phyloP scores from a whole-genome alignment of 2,888 invertebrate genomes.

The Ormyrus labotus region DNA sequence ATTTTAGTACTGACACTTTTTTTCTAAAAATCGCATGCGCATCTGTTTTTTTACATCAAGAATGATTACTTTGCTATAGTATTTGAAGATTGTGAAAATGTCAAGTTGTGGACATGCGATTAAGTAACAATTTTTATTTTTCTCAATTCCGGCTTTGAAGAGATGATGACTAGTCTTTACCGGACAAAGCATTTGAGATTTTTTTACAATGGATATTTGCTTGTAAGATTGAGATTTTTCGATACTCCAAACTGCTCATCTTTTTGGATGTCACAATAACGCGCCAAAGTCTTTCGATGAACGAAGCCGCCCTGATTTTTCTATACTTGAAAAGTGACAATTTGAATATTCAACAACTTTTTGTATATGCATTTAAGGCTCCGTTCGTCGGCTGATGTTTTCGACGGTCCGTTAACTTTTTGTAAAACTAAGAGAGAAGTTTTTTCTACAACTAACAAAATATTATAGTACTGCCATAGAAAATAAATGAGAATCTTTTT shows the following conservation, averaged over 20 bases:
- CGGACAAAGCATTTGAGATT: constrained; percentile 72
- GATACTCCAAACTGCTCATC: constrained; percentile 56
- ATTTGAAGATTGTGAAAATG: constrained; percentile 39
- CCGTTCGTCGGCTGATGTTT: constrained; percentile 53
- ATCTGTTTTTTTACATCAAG: constrained; percentile 37
- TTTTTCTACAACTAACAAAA: constrained; percentile 68
- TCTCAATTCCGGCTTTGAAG: constrained; percentile 65
- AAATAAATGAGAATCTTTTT: constrained; percentile 63
- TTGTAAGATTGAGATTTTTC: constrained; percentile 64
- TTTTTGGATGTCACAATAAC: constrained; percentile 47
- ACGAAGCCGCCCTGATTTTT: constrained; percentile 41
- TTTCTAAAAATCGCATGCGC: constrained; percentile 55
- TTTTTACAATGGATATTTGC: constrained; percentile 64
- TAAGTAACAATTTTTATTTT: constrained; percentile 61
- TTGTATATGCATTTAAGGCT: constrained; percentile 31
- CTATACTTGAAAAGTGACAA: constrained; percentile 43
- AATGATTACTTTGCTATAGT: constrained; percentile 50
- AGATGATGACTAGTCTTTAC: constrained; percentile 73
- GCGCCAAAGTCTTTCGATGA: constrained; percentile 45
- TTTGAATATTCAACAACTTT: background rate
- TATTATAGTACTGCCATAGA: constrained; percentile 64
- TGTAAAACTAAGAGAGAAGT: constrained; percentile 56
- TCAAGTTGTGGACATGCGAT: constrained; percentile 61
- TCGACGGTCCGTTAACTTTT: constrained; percentile 54
- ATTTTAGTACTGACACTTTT: constrained; percentile 53